Evolutionary conservation across 2,888 invertebrate genomes (phyloP).

Genomic region (Callosobruchus maculatus): DNA sequence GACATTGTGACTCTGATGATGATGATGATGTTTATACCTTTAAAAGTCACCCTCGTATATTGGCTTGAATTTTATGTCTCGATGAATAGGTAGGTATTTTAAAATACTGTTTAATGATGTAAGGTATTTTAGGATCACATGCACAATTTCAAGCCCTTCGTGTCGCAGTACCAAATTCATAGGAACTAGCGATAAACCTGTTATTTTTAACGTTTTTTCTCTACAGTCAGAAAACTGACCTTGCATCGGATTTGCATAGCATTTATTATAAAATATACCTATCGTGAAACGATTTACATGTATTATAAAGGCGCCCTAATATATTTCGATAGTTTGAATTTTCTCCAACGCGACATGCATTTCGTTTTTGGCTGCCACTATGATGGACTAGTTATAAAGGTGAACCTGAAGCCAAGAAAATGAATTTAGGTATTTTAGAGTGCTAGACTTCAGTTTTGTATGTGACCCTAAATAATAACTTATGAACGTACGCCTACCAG

Average conservation of each 20-base stretch:
- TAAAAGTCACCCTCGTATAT: too few relatives aligned
- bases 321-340: neutral
- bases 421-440: too few relatives aligned
- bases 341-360: neutral
- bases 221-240: neutral
- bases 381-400: too few relatives aligned
- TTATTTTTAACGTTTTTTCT: neutral
- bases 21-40: too few relatives aligned
- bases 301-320: neutral
- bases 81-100: too few relatives aligned
- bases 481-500: too few relatives aligned
- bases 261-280: neutral
- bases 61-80: too few relatives aligned
- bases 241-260: neutral
- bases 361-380: neutral
- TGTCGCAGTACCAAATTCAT: neutral
- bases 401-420: too few relatives aligned
- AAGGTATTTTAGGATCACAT: neutral
- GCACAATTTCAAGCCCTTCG: neutral
- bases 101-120: neutral
- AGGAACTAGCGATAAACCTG: neutral
- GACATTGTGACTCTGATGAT: too few relatives aligned
- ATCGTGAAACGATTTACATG: neutral
- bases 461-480: too few relatives aligned
- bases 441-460: too few relatives aligned